Base-by-base conservation (phyloP, 2,888 invertebrate species). In the Helleia helle region DNA sequence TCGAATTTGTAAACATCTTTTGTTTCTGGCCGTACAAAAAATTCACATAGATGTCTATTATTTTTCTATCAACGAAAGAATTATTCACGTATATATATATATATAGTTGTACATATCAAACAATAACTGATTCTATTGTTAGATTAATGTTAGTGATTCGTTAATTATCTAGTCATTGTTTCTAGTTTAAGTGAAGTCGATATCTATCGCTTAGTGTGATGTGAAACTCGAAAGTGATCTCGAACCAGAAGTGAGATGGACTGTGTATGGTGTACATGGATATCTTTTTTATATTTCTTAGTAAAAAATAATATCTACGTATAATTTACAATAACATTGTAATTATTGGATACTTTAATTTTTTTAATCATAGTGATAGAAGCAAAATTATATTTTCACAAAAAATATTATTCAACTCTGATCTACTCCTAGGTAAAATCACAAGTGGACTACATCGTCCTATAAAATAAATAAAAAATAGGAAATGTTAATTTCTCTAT, bases 51-150 rank as follows among this genome's bases (percentile, higher is more conserved):
- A 25, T 31, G 29, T 15, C 29, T 15, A 30, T 39, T 39, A 30
- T 39, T 39, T 39, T 39, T 40, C 15, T 38, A 37, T 31, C 38
- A 48, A 46, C 43, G 42, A 48, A 48, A 18, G 8, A 18, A 31
- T 22, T 34, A 18, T 36, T 26, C 12, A 37, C 36, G 36, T 45
- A 38, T 43, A 43, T 36, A 47, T 38, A 36, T 45, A 38, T 43
- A 43, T 36, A 47, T 38, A 36, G 36, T 38, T 68, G 69, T 70
- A 69, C 70, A 70, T 70, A 70, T 70, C 70, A 68, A 58, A 41
- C n/a, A 47, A 56, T 56, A 52, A 55, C 52, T 55, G 39, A 48
- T 41, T 47, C 51, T 42, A 51, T 46, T 46, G 31, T 52, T 55
- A 56, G 52, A 51, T 50, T 56, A 59, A 50, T 53, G 52, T 44